Evolutionary conservation across 2,113 vertebrate genomes (phyloP).

Genomic region (Donacobius atricapilla): DNA sequence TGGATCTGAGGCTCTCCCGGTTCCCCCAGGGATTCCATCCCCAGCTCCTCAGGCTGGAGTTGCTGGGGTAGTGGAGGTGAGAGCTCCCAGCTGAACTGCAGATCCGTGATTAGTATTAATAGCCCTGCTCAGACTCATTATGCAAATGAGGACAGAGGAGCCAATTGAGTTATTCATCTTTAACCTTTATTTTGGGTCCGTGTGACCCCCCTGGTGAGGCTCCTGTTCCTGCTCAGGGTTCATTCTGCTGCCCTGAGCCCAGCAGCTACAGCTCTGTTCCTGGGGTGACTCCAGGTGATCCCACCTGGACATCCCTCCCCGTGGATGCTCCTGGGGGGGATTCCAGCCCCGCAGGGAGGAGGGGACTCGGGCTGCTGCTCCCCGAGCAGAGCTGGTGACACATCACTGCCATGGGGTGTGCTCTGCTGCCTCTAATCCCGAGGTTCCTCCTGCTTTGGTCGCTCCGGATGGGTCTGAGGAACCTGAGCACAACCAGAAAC

Average conservation of each 20-base stretch:
- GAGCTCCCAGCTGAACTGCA: background rate
- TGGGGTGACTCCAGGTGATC: background rate
- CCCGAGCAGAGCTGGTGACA: background rate
- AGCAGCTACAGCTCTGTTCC: background rate
- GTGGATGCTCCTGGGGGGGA: background rate
- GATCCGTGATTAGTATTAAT: background rate
- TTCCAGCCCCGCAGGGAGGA: background rate
- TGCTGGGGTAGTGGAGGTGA: background rate
- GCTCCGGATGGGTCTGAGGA: background rate
- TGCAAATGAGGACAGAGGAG: background rate
- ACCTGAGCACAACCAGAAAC: background rate
- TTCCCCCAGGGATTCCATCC: background rate
- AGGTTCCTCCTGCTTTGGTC: fast-evolving
- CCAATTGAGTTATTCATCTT: slow-evolving; percentile 3
- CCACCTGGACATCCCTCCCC: background rate
- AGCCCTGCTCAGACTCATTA: background rate
- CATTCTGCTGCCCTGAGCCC: background rate
- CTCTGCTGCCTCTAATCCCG: fast-evolving
- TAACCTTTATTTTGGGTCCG: slow-evolving; percentile 12
- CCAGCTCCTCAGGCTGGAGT: background rate
- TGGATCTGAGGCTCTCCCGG: background rate
- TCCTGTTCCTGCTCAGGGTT: background rate
- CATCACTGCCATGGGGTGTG: fast-evolving
- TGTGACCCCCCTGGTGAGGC: background rate
- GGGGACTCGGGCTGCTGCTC: fast-evolving